Evolutionary conservation across 1,140 invertebrate genomes (phyloP).

Genomic region (Tribolium madens): DNA sequence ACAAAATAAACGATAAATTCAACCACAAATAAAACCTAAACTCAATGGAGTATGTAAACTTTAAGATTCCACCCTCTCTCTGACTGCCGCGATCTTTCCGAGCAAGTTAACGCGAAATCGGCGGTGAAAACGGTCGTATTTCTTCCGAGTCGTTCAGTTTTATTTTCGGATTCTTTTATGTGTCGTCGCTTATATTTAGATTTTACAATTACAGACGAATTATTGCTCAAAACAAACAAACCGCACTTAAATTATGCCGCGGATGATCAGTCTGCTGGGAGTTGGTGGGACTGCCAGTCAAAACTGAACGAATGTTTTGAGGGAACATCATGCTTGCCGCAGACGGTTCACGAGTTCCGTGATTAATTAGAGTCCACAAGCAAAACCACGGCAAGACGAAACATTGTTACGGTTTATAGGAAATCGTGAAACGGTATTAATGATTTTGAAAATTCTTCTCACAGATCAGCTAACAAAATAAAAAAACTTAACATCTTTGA

Average conservation of each 20-base stretch:
- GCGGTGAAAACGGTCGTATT: constrained; percentile 46
- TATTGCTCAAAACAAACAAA: constrained; percentile 18
- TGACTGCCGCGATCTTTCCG: constrained; percentile 44
- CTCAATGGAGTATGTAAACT: constrained; percentile 47
- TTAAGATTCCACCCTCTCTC: constrained; percentile 44
- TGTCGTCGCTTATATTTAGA: constrained; percentile 37
- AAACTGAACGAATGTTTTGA: neutral
- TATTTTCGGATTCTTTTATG: constrained; percentile 39
- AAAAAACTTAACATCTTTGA: neutral
- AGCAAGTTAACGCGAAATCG: constrained; percentile 43
- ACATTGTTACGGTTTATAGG: constrained; percentile 1
- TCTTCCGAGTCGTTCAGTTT: constrained; percentile 45
- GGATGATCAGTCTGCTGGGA: neutral
- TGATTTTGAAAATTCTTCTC: constrained; percentile 7
- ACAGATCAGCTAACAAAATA: neutral
- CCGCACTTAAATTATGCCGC: neutral
- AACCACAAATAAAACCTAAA: constrained; percentile 40
- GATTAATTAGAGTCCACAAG: constrained; percentile 12
- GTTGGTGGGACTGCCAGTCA: neutral
- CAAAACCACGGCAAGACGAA: neutral
- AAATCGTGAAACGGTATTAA: constrained; percentile 24
- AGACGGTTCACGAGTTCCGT: neutral
- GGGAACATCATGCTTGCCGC: neutral
- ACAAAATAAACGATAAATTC: constrained; percentile 34
- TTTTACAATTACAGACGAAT: constrained; percentile 31